phyloP scores from a whole-genome alignment of 2,113 vertebrate genomes.

The Panthera leo region DNA sequence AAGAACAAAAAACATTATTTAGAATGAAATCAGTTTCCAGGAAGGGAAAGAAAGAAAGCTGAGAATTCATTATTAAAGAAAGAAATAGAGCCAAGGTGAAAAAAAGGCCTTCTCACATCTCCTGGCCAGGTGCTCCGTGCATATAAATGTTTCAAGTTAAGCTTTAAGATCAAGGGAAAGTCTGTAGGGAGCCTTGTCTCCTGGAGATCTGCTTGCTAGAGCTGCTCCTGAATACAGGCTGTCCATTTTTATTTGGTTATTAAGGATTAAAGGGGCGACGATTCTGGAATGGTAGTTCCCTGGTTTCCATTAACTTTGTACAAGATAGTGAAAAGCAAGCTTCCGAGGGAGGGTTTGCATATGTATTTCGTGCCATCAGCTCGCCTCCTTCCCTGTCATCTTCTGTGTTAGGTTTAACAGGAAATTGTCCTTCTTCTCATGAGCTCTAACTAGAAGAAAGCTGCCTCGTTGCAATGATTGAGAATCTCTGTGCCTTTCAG shows the following conservation, averaged over 20 bases:
- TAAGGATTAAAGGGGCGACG: constrained; percentile 84
- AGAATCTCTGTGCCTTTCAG: constrained; percentile 65
- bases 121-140: constrained; percentile 86
- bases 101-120: constrained; percentile 81
- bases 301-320: constrained; percentile 82
- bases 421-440: constrained; percentile 59
- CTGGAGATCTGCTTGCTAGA: constrained; percentile 84
- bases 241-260: constrained; percentile 87
- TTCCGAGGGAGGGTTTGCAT: constrained; percentile 69
- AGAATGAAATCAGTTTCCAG: constrained; percentile 78
- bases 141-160: constrained; percentile 90
- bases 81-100: constrained; percentile 84
- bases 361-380: constrained; percentile 54
- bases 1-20: constrained; percentile 75
- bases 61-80: constrained; percentile 87
- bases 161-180: constrained; percentile 88
- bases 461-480: constrained; percentile 35
- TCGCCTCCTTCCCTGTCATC: neutral
- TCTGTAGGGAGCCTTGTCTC: constrained; percentile 87
- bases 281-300: constrained; percentile 78
- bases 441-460: constrained; percentile 61
- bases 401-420: constrained; percentile 67
- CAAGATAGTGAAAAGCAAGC: constrained; percentile 71
- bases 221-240: constrained; percentile 82
- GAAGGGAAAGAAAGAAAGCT: constrained; percentile 59